Evolutionary conservation across 1,140 invertebrate genomes (phyloP), one percentile per base, ranked within the genome.

Genomic region (Latrodectus geometricus): DNA sequence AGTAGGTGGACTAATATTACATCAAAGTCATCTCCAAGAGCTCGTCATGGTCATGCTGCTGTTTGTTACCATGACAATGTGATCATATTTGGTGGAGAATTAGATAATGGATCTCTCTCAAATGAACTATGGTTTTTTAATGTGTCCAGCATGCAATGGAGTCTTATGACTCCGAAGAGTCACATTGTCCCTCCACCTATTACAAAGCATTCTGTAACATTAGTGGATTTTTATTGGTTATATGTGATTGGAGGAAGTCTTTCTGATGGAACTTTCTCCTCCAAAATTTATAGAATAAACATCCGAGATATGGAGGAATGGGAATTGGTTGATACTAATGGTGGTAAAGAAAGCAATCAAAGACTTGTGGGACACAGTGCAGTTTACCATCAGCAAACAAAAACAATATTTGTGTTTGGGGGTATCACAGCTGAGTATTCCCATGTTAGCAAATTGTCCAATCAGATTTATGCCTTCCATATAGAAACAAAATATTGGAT

Each of bases 121-220:
- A 95, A 96, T 88, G 96, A 98, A 91, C 91, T 99, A 15, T 98
- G 97, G 96, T 94, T 95, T 88, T 98, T 95, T 90, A 94, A 97
- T 90, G 94, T 94, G 14, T 92, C 93, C 0, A 91, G 91, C 52
- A 92, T 93, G 73, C 90, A 92, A 20, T 99, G 97, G 97, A 94
- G 93, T 15, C 91, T 95, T 66, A 92, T 95, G 88, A 95, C 94
- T 9, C 91, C 92, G 75, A 93, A 94, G 88, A 96, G 95, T 7
- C 91, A 91, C 8, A 90, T 96, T 61, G 92, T 92, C 80, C 96
- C 96, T 17, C 95, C 96, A 0, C 92, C 93, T 56, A 90, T 98
- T 8, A 96, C 96, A 14, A 93, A 96, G 69, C 97, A 98, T 89
- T 95, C 96, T 0, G 90, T 98, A 15, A 98, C 96, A 0, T 91